Evolutionary conservation across 1,140 invertebrate species (phyloP).

Genomic region (Archegozetes longisetosus): DNA sequence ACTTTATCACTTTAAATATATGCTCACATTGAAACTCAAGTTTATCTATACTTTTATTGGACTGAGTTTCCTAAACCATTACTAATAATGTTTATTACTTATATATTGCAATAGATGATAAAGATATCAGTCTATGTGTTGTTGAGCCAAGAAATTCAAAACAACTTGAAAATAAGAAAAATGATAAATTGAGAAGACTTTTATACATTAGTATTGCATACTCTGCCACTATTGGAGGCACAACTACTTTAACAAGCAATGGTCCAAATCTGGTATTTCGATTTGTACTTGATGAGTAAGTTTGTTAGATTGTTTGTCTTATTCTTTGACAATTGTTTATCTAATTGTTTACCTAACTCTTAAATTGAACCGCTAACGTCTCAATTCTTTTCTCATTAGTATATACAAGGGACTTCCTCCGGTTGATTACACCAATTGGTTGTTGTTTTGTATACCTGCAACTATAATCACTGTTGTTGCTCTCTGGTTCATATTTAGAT

Average conservation of each 20-base stretch:
- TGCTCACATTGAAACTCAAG: too few species aligned
- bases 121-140: background rate
- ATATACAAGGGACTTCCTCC: conserved; percentile 10
- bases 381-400: conserved; percentile 2
- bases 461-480: conserved; percentile 4
- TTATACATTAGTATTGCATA: conserved; percentile 45
- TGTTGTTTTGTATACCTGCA: conserved; percentile 16
- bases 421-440: conserved; percentile 18
- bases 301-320: conserved; percentile 5
- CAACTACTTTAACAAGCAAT: conserved; percentile 66
- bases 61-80: too few species aligned
- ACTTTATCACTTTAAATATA: too few species aligned
- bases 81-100: background rate
- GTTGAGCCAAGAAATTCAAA: background rate
- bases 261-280: conserved; percentile 74
- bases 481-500: conserved; percentile 2
- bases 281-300: conserved; percentile 47
- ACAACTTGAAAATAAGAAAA: background rate
- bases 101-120: background rate
- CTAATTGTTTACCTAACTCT: background rate
- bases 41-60: too few species aligned
- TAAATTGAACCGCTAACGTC: background rate
- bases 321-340: background rate
- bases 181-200: background rate
- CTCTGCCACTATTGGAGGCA: conserved; percentile 59